These are phyloP conservation scores for Drosophila sproati DNA, from an alignment of 1,140 invertebrate species.

Conservation along the genomic window DNA sequence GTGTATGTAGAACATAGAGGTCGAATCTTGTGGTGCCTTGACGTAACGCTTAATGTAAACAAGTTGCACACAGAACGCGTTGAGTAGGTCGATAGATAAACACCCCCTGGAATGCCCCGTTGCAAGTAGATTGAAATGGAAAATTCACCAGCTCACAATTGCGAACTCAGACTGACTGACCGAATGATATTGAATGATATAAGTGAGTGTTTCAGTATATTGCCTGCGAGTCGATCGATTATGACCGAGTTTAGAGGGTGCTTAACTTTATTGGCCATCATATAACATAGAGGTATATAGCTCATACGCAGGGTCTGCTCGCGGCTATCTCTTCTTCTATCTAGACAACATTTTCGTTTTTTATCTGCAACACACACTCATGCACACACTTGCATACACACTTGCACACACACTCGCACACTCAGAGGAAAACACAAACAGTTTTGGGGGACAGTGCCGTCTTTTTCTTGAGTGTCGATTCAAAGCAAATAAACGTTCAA, in stretches of 20 bases:
- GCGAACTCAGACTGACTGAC: conserved; percentile 24
- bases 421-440: conserved; percentile 38
- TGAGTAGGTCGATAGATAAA: conserved; percentile 63
- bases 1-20: conserved; percentile 11
- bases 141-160: conserved; percentile 4
- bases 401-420: neutral
- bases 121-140: neutral
- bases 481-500: conserved; percentile 64
- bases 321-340: conserved; percentile 66
- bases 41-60: conserved; percentile 51
- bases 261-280: conserved; percentile 57
- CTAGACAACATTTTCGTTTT: conserved; percentile 59
- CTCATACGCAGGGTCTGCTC: conserved; percentile 66
- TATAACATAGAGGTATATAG: conserved; percentile 52
- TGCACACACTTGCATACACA: neutral
- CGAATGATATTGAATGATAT: neutral
- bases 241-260: conserved; percentile 49
- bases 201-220: neutral
- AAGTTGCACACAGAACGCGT: conserved; percentile 28
- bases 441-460: conserved; percentile 52
- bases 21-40: conserved; percentile 22
- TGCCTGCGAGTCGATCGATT: conserved; percentile 36
- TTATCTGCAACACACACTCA: conserved; percentile 39
- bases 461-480: conserved; percentile 33
- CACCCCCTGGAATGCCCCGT: neutral